Percentiles rank a stretch among this genome's conserved stretches.
Conservation (phyloP, 2,113 vertebrate genomes). For the Naja naja region DNA sequence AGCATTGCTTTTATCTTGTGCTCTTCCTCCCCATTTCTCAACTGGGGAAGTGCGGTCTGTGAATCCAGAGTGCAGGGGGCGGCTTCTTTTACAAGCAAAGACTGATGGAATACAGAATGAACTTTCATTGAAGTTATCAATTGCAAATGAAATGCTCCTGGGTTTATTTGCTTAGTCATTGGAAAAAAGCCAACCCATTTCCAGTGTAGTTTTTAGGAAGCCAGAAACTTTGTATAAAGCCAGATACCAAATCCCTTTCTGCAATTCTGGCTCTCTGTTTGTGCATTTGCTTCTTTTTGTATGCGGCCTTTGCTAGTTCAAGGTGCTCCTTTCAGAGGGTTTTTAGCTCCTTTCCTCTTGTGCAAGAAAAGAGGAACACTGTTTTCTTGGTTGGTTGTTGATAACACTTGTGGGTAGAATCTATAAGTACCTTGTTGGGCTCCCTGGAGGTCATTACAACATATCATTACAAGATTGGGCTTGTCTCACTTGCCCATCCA, state of each 20-base stretch:
- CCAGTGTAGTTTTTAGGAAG: background rate
- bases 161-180: background rate
- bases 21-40: background rate
- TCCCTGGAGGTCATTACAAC: background rate
- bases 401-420: background rate
- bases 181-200: background rate
- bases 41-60: background rate
- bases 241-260: background rate
- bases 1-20: background rate
- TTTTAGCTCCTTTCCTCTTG: background rate
- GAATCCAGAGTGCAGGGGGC: background rate
- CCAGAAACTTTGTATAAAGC: background rate
- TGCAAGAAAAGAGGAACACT: background rate
- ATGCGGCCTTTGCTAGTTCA: background rate
- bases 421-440: background rate
- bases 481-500: background rate
- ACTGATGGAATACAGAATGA: background rate
- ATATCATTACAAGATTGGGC: background rate
- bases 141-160: background rate
- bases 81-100: background rate
- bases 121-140: background rate
- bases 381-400: background rate
- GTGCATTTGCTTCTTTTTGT: background rate
- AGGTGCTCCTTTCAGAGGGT: background rate
- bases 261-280: background rate